phyloP scores from a whole-genome alignment of 1,140 invertebrate species.

The Archivesica marissinica region DNA sequence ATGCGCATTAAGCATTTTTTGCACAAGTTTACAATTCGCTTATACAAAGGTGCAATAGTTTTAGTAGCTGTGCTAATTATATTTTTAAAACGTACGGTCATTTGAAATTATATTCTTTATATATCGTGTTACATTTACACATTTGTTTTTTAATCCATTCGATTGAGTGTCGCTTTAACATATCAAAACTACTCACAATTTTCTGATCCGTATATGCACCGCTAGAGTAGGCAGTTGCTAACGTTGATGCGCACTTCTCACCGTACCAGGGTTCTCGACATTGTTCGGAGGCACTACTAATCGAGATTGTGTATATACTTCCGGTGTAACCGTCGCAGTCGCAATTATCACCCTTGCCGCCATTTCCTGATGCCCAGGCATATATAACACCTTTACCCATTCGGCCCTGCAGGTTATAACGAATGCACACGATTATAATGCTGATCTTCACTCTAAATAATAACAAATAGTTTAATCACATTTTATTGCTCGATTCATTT shows the following conservation, averaged over 20 bases:
- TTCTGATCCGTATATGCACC: slow-evolving; percentile 88
- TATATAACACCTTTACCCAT: slow-evolving; percentile 98
- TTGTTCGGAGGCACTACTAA: slow-evolving; percentile 98
- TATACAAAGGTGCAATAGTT: too few species aligned
- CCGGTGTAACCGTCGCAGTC: slow-evolving; percentile 99
- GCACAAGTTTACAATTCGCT: too few species aligned
- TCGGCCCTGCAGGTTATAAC: slow-evolving; percentile 88
- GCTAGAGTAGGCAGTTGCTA: slow-evolving; percentile 98
- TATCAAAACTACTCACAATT: slow-evolving; percentile 72
- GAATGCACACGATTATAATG: not conserved
- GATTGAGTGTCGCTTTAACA: too few species aligned
- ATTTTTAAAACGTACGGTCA: too few species aligned
- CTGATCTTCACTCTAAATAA: not conserved
- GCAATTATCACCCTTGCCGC: slow-evolving; percentile 97
- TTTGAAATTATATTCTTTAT: too few species aligned
- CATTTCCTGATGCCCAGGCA: slow-evolving; percentile 99
- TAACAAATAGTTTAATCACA: too few species aligned
- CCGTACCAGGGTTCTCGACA: slow-evolving; percentile 95
- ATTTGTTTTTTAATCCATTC: too few species aligned
- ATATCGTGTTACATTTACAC: too few species aligned
- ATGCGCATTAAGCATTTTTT: too few species aligned
- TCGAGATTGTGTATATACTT: slow-evolving; percentile 98
- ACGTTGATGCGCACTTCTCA: slow-evolving; percentile 97
- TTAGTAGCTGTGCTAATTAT: too few species aligned
- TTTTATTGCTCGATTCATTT: too few species aligned